Percentiles rank a stretch among this genome's conserved stretches.
phyloP scores from a whole-genome alignment of 2,888 invertebrate genomes.

The Tiliacea aurago region DNA sequence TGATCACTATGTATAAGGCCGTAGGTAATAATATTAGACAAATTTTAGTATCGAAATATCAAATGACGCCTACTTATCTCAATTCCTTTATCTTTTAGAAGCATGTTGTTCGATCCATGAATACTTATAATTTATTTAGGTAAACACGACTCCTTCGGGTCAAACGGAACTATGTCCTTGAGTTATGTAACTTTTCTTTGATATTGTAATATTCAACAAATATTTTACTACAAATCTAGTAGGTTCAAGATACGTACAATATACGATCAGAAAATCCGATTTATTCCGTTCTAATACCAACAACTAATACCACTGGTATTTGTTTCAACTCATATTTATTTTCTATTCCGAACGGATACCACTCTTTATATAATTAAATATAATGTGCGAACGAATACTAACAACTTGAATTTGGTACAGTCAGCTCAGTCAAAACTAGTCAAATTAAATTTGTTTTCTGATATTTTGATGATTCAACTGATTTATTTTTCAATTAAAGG shows the following conservation, averaged over 20 bases:
- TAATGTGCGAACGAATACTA: too few species aligned
- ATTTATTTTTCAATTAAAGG: too few species aligned
- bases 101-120: background rate
- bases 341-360: too few species aligned
- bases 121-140: slow-evolving; percentile 16
- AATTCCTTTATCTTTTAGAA: background rate
- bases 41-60: background rate
- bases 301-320: too few species aligned
- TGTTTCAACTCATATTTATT: too few species aligned
- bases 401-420: too few species aligned
- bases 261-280: background rate
- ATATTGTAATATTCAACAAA: slow-evolving; percentile 21
- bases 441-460: too few species aligned
- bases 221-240: slow-evolving; percentile 6
- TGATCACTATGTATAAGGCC: background rate
- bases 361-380: too few species aligned
- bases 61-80: too few species aligned
- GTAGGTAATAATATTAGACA: background rate
- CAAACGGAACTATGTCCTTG: slow-evolving; percentile 5
- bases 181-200: slow-evolving; percentile 20
- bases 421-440: too few species aligned
- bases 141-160: background rate
- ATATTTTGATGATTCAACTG: too few species aligned
- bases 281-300: too few species aligned
- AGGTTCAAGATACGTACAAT: slow-evolving; percentile 4